phyloP scores from a whole-genome alignment of 2,797 vertebrate genomes.

The Epinephelus malabaricus region DNA sequence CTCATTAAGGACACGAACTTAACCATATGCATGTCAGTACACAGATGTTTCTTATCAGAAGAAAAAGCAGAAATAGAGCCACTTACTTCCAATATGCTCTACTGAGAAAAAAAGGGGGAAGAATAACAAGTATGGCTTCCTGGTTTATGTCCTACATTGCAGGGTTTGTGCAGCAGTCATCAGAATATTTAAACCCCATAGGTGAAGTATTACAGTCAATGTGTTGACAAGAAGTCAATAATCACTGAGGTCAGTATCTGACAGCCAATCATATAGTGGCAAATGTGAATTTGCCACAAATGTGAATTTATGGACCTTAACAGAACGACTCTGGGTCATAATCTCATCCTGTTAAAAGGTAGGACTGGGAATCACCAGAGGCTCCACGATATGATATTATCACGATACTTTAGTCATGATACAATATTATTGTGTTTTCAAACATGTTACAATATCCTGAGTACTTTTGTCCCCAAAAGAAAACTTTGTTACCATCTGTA shows the following conservation, averaged over 20 bases:
- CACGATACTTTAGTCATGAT: no score
- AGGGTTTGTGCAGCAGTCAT: background rate
- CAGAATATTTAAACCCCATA: background rate
- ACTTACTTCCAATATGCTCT: background rate
- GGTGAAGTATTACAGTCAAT: background rate
- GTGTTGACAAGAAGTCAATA: slow-evolving; percentile 11
- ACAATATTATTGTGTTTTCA: no score
- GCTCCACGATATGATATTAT: no score
- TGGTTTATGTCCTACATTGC: background rate
- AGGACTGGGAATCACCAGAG: no score
- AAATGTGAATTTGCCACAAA: background rate
- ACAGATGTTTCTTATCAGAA: slow-evolving; percentile 22
- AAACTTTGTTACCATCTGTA: no score
- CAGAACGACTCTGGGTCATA: background rate
- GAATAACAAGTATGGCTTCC: slow-evolving; percentile 2
- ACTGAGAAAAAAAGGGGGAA: background rate
- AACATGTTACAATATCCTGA: no score
- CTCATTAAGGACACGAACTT: background rate
- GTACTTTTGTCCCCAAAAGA: no score
- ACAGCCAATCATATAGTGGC: background rate
- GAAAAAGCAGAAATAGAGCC: background rate
- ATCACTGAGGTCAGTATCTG: background rate
- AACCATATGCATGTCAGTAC: background rate
- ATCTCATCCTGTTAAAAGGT: background rate
- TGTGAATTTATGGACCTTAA: background rate